Conservation (phyloP, 1,140 invertebrate species). For the Tetramorium parvispinum region DNA sequence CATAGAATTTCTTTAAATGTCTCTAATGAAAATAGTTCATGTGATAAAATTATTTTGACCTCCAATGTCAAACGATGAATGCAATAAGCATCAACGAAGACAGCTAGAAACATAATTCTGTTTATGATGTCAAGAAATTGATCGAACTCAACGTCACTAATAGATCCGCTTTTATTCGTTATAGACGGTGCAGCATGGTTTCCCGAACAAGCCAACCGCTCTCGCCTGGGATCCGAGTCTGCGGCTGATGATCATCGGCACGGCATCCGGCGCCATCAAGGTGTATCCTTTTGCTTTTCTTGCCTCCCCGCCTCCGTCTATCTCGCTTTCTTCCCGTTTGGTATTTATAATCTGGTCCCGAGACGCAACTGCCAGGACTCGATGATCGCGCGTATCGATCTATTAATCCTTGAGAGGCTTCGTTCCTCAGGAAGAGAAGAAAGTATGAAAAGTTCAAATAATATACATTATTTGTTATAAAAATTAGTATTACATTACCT, state of each 20-base stretch:
- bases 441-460: not conserved
- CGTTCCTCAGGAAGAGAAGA: not conserved
- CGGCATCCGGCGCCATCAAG: constrained; percentile 95
- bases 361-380: constrained; percentile 5
- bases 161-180: constrained; percentile 80
- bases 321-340: constrained; percentile 49
- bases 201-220: constrained; percentile 97
- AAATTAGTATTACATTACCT: not conserved
- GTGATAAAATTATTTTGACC: not conserved
- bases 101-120: not conserved
- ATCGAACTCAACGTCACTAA: constrained; percentile 36
- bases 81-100: not conserved
- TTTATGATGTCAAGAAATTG: constrained; percentile 14
- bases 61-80: not conserved
- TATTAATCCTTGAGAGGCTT: constrained; percentile 58
- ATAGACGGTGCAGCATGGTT: constrained; percentile 98
- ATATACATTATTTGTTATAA: not conserved
- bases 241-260: constrained; percentile 95
- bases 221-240: constrained; percentile 96
- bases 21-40: not conserved
- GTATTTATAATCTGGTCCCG: constrained; percentile 64
- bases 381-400: constrained; percentile 52
- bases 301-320: constrained; percentile 27
- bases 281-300: constrained; percentile 89
- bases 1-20: not conserved